Base-by-base conservation (phyloP, 2,797 vertebrate genomes). In the Microctenopoma lineatum region DNA sequence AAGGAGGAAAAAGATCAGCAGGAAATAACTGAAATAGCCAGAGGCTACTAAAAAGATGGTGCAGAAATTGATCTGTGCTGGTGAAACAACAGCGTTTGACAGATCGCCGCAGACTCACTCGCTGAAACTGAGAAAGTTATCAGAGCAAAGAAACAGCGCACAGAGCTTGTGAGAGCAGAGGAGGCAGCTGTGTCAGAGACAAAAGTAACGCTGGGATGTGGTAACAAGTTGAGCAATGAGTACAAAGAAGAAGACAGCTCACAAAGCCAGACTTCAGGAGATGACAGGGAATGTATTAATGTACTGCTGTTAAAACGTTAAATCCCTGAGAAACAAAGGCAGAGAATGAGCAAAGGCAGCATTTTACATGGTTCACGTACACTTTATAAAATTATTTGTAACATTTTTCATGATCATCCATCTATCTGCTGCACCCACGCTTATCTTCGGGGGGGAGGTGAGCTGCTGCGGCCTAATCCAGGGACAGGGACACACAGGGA, bases 261-360 rank as follows among this genome's bases (percentile, higher is more conserved):
- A 27, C 7, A 46, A 42, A 73, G 61, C 36, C 71, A 32, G 62
- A 52, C 70, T 63, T 74, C 58, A 73, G 58, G 70, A 60, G 71
- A 80, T 68, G 63, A 84, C 59, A 75, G 65, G 59, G 76, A 80
- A 78, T 45, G 38, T 55, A 58, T 76, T 50, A 62, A 65, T 6
- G 51, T 4, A 14, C 39, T 1, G 36, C 61, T 64, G 75, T 45
- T 81, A 80, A 26, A 66, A 70, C 56, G 27, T 52, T 39, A 57
- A 70, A 75, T 60, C 52, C 44, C 60, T 62, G 39, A 61, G 60
- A 53, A 72, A 57, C 32, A 61, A 70, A 67, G 36, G 59, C 9
- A 32, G 25, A 11, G 36, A 75, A 79, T 14, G 32, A 56, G 55
- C 57, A 7, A 70, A 61, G 70, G 73, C 73, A 60, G 82, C 66